A percentile compares a stretch with the other conserved stretches of the same genome.
These are phyloP conservation scores for Strongylocentrotus purpuratus DNA, from an alignment of 35 echinoderm and acorn worm species.

Conservation along the genomic window DNA sequence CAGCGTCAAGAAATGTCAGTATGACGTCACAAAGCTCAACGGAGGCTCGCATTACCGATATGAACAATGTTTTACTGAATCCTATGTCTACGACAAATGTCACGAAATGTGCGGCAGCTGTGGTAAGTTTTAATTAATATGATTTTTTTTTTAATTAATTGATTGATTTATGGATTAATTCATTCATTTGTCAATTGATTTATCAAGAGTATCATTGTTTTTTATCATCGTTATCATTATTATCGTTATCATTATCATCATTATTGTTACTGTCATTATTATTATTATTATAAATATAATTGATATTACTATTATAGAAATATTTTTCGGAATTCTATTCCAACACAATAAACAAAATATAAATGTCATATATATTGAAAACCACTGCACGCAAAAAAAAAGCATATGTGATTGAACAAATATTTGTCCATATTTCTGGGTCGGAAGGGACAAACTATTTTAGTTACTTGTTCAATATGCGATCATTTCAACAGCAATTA, in stretches of 20 bases:
- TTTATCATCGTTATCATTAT: constrained; percentile 25
- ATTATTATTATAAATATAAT: not conserved
- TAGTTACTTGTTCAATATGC: no score
- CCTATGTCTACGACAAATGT: constrained; percentile 70
- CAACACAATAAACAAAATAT: no score
- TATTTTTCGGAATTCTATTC: no score
- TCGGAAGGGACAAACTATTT: no score
- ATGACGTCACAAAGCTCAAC: constrained; percentile 20
- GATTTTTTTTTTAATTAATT: not conserved
- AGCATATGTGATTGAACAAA: no score
- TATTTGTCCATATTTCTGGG: no score
- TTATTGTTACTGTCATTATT: not conserved
- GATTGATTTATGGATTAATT: no score
- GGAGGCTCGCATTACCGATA: constrained; percentile 45
- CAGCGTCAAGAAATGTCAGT: constrained; percentile 41
- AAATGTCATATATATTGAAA: no score
- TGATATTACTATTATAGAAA: not conserved
- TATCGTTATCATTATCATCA: not conserved
- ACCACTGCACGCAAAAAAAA: no score
- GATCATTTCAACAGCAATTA: no score
- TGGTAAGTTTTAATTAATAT: constrained; percentile 28
- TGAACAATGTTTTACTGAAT: constrained; percentile 57
- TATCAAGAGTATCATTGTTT: not conserved
- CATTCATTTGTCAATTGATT: not conserved
- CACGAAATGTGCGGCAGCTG: constrained; percentile 64